These are phyloP conservation scores for Tauraco hartlaubi DNA, from an alignment of 2,797 vertebrate genomes.

Conservation along the genomic window DNA sequence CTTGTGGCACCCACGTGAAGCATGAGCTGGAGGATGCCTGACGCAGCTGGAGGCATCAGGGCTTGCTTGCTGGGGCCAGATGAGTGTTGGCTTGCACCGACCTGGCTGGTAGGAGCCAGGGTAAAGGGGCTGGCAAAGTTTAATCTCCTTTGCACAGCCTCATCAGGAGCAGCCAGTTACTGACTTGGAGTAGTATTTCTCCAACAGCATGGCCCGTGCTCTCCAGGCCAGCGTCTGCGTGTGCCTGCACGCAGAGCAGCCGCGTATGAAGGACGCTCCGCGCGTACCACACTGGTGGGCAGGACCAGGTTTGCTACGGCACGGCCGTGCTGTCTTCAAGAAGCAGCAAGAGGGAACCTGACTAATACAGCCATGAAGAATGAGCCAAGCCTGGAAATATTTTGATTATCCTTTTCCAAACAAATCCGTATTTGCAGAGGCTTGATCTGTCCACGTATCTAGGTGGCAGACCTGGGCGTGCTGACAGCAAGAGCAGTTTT, in stretches of 20 bases:
- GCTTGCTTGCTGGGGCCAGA: background rate
- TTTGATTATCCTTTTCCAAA: background rate
- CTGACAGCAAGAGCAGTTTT: background rate
- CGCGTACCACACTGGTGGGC: background rate
- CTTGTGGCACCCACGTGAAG: background rate
- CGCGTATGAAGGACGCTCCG: background rate
- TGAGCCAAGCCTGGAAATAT: background rate
- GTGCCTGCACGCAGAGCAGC: background rate
- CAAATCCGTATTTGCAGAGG: background rate
- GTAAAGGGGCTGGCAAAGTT: background rate
- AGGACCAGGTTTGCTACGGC: background rate
- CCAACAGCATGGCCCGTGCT: background rate
- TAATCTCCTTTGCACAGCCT: background rate
- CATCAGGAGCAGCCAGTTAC: background rate
- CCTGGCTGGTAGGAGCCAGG: background rate
- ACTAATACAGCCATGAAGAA: background rate
- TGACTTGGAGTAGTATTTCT: background rate
- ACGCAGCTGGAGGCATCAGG: rapidly evolving
- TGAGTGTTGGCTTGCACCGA: background rate
- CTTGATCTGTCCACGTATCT: background rate
- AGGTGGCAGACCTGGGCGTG: background rate
- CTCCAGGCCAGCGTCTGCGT: background rate
- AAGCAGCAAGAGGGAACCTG: background rate
- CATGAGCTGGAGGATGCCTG: background rate
- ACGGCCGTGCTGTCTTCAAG: background rate